Percentiles rank a stretch among this genome's conserved stretches.
These are phyloP conservation scores for Etheostoma nigrum DNA, from an alignment of 2,797 vertebrate species.

Conservation along the genomic window DNA sequence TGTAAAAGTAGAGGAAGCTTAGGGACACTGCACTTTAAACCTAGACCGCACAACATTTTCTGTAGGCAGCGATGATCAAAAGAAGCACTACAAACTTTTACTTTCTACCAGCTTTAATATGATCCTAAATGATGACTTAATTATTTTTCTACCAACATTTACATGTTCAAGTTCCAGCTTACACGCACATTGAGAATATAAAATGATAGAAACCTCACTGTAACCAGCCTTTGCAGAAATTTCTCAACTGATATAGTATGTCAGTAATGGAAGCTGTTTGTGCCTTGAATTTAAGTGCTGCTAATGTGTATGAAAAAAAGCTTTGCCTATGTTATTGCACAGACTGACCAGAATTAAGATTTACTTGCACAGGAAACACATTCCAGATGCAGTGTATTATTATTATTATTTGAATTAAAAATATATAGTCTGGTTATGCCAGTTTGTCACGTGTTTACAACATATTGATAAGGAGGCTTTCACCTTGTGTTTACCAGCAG, in stretches of 20 bases:
- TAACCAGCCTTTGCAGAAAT: slow-evolving; percentile 13
- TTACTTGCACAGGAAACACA: slow-evolving; percentile 28
- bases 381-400: slow-evolving; percentile 24
- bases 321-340: slow-evolving; percentile 8
- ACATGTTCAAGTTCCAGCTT: neutral
- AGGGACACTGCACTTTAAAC: slow-evolving; percentile 45
- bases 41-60: slow-evolving; percentile 29
- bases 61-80: neutral
- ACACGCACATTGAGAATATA: neutral
- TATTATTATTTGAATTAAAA: neutral
- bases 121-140: neutral
- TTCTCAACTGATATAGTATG: neutral
- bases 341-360: slow-evolving; percentile 15
- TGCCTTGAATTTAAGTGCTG: slow-evolving; percentile 56
- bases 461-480: slow-evolving; percentile 43
- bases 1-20: slow-evolving; percentile 13
- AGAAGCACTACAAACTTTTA: slow-evolving; percentile 15
- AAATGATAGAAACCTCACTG: neutral
- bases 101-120: slow-evolving; percentile 8
- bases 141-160: slow-evolving; percentile 35
- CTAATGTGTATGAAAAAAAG: neutral
- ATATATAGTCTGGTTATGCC: slow-evolving; percentile 3
- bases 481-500: slow-evolving; percentile 36
- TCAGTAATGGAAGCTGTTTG: slow-evolving; percentile 11
- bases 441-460: slow-evolving; percentile 58